Conservation (phyloP, 2,113 vertebrate species). For the Albula glossodonta region DNA sequence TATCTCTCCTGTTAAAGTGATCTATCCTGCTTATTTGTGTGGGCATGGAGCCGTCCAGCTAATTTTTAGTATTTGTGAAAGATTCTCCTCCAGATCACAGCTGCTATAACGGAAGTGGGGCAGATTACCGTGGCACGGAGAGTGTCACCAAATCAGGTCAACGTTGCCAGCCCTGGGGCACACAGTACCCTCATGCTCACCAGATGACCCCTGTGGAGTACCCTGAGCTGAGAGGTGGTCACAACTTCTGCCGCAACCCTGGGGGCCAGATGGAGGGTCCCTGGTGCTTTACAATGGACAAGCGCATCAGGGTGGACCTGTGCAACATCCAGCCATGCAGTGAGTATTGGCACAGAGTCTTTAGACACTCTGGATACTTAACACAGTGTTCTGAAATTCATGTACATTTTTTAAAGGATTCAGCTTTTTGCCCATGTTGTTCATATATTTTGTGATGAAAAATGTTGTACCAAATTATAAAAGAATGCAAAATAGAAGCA, state of each 20-base stretch:
- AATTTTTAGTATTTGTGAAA: slow-evolving; percentile 48
- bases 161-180: slow-evolving; percentile 86
- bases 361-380: too few species aligned
- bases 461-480: too few species aligned
- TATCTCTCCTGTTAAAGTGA: too few species aligned
- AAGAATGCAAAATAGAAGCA: too few species aligned
- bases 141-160: slow-evolving; percentile 87
- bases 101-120: slow-evolving; percentile 91
- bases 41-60: neutral
- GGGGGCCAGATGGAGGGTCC: slow-evolving; percentile 92
- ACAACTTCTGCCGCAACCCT: slow-evolving; percentile 93
- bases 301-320: slow-evolving; percentile 85
- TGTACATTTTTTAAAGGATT: too few species aligned
- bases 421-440: too few species aligned
- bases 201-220: slow-evolving; percentile 76
- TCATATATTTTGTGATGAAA: too few species aligned
- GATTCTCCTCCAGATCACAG: slow-evolving; percentile 78
- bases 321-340: slow-evolving; percentile 92
- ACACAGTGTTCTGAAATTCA: too few species aligned
- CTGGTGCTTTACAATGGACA: slow-evolving; percentile 95
- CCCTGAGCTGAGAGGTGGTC: slow-evolving; percentile 85
- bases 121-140: slow-evolving; percentile 82
- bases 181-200: slow-evolving; percentile 88
- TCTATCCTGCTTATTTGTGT: too few species aligned
- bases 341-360: slow-evolving; percentile 68